These are phyloP conservation scores for Melanostoma mellinum DNA, from an alignment of 2,888 invertebrate genomes.

Conservation along the genomic window DNA sequence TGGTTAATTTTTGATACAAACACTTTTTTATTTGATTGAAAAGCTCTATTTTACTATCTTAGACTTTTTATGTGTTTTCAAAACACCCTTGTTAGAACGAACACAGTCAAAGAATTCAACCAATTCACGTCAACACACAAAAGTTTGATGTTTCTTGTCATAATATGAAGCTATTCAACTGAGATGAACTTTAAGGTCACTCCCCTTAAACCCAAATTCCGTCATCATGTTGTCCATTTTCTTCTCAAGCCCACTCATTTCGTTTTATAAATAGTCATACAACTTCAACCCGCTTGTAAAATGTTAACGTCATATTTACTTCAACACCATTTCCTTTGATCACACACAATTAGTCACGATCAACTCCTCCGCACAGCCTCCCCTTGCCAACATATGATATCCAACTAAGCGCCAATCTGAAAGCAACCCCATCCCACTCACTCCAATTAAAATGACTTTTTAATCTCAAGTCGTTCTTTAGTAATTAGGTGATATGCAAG, in stretches of 20 bases:
- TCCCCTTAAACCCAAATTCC: neutral
- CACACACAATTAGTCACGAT: conserved; percentile 62
- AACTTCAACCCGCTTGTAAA: conserved; percentile 26
- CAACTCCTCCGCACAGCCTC: conserved; percentile 21
- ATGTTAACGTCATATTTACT: conserved; percentile 51
- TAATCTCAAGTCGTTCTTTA: neutral
- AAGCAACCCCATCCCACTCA: conserved; percentile 47
- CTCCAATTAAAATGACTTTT: conserved; percentile 42
- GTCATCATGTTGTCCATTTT: neutral
- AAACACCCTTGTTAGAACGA: no score
- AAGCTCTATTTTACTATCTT: no score
- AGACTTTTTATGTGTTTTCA: no score
- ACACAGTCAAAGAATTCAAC: no score
- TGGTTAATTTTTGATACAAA: no score
- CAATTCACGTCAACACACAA: no score
- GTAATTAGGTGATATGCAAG: conserved; percentile 30
- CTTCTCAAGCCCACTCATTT: conserved; percentile 9
- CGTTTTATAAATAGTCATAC: conserved; percentile 3
- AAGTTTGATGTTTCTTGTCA: no score
- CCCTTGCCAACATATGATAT: neutral
- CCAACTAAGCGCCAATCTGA: conserved; percentile 37
- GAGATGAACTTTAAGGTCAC: conserved; percentile 6
- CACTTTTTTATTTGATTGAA: no score
- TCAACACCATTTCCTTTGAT: conserved; percentile 46
- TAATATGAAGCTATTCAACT: no score